phyloP scores from a whole-genome alignment of 1,140 invertebrate genomes.

The Pseudomyrmex dendroicus region DNA sequence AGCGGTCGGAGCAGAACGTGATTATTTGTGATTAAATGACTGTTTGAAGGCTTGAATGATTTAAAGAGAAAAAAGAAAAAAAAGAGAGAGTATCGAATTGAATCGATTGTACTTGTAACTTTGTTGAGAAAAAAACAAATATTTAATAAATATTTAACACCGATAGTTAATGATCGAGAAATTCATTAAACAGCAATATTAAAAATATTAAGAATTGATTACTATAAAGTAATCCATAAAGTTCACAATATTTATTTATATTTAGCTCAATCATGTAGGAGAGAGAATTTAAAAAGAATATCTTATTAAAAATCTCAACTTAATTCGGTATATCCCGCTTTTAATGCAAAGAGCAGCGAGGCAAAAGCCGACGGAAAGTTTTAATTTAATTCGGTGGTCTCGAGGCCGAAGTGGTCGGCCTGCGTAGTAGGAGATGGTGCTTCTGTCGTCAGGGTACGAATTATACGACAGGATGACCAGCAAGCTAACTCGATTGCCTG shows the following conservation, averaged over 20 bases:
- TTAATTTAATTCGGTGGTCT: conserved; percentile 70
- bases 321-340: conserved; percentile 48
- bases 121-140: not conserved
- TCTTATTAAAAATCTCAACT: conserved; percentile 64
- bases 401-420: conserved; percentile 49
- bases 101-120: too few relatives aligned
- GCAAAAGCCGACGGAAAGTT: conserved; percentile 64
- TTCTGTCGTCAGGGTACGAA: conserved; percentile 53
- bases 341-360: conserved; percentile 54
- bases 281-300: conserved; percentile 19
- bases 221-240: not conserved
- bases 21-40: not conserved
- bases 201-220: too few relatives aligned
- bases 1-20: not conserved
- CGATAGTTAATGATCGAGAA: too few relatives aligned
- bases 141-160: not conserved
- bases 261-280: not conserved
- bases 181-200: too few relatives aligned
- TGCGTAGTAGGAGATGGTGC: conserved; percentile 32
- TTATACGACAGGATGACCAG: conserved; percentile 65
- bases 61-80: too few relatives aligned
- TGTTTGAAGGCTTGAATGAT: not conserved
- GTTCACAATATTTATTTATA: not conserved
- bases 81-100: too few relatives aligned
- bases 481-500: conserved; percentile 68